Evolutionary conservation across 2,797 vertebrate species (phyloP).

Genomic region (Fundulus diaphanus): DNA sequence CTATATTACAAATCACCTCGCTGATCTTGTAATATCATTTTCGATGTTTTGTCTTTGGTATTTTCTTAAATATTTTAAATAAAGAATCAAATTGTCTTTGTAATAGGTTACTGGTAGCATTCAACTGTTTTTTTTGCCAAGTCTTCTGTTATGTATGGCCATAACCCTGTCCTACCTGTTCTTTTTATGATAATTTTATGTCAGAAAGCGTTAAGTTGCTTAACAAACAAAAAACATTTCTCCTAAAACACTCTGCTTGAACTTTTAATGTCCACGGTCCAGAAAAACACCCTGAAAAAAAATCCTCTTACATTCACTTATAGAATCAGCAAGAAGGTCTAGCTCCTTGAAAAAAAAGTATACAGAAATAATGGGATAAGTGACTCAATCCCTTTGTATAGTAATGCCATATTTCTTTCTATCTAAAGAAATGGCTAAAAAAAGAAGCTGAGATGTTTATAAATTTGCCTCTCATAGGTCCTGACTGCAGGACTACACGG

Average conservation of each 20-base stretch:
- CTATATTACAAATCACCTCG: not conserved
- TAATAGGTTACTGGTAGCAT: no score
- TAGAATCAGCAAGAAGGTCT: not conserved
- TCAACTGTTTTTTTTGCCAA: no score
- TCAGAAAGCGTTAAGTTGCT: no score
- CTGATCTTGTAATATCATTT: not conserved
- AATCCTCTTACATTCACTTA: not conserved
- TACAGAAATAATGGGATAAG: not conserved
- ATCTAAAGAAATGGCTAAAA: not conserved
- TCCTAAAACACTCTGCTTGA: not conserved
- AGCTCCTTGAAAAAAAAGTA: not conserved
- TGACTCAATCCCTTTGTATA: not conserved
- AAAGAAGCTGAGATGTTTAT: not conserved
- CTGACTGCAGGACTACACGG: slow-evolving; percentile 2
- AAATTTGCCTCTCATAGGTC: slow-evolving; percentile 2
- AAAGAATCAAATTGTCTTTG: no score
- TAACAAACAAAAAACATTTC: no score
- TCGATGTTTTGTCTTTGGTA: no score
- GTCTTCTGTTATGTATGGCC: no score
- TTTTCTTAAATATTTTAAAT: no score
- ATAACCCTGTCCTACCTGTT: no score
- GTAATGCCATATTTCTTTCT: not conserved
- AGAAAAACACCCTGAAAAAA: not conserved
- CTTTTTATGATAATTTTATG: no score
- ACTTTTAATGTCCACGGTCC: not conserved